These are phyloP conservation scores for Sarcophaga rosellei DNA, from an alignment of 2,888 invertebrate genomes.

Conservation along the genomic window DNA sequence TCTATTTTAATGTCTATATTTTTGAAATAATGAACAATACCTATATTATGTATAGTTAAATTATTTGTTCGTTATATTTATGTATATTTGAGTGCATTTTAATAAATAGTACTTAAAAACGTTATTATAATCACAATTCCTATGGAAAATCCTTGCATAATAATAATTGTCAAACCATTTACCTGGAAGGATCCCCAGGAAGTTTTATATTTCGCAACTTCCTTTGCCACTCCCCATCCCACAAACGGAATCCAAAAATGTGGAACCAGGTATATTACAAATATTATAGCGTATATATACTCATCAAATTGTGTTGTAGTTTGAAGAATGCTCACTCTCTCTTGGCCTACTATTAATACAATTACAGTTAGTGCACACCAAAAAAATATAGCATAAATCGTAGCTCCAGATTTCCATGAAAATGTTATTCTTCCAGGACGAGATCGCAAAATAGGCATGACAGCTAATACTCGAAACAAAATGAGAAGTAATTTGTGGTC, in stretches of 20 bases:
- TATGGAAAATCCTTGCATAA: background rate
- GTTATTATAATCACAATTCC: too few relatives aligned
- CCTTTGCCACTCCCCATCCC: conserved; percentile 87
- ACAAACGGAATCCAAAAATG: conserved; percentile 87
- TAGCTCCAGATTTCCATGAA: conserved; percentile 85
- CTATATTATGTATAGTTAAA: too few relatives aligned
- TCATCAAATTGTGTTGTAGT: conserved; percentile 86
- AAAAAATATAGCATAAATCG: conserved; percentile 86
- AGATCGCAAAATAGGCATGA: conserved; percentile 85
- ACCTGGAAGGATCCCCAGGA: conserved; percentile 87
- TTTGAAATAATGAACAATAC: too few relatives aligned
- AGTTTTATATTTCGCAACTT: conserved; percentile 87
- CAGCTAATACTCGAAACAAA: conserved; percentile 85
- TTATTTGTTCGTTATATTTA: too few relatives aligned
- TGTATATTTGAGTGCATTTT: too few relatives aligned
- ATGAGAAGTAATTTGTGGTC: conserved; percentile 86
- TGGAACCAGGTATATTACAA: conserved; percentile 85
- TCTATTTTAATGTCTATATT: too few relatives aligned
- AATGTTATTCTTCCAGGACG: conserved; percentile 84
- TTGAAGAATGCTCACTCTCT: conserved; percentile 84
- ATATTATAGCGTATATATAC: conserved; percentile 86
- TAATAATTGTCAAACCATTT: conserved; percentile 34
- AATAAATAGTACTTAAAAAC: too few relatives aligned
- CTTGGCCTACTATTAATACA: conserved; percentile 84
- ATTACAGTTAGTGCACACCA: conserved; percentile 84